A percentile compares a stretch with the other conserved stretches of the same genome.
phyloP scores from a whole-genome alignment of 2,797 vertebrate species.

The Lepus townsendii region DNA sequence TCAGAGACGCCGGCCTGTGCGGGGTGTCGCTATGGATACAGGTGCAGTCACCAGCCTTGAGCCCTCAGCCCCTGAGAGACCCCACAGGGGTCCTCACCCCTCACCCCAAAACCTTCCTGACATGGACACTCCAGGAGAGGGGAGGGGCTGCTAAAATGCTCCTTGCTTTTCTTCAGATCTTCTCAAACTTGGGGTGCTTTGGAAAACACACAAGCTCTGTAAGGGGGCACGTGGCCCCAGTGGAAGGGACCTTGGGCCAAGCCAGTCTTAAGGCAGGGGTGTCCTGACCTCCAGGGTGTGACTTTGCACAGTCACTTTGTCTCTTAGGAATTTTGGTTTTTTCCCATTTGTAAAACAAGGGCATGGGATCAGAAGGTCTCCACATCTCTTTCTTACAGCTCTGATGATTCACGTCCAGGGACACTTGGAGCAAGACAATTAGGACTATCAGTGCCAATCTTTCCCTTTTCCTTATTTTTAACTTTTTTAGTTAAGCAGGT shows the following conservation, averaged over 20 bases:
- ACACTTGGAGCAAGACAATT: neutral
- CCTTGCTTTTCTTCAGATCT: no score
- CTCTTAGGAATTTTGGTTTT: neutral
- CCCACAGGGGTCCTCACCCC: accelerated
- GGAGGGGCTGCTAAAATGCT: accelerated
- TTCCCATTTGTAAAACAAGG: neutral
- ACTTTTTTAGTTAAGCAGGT: neutral
- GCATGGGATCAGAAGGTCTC: neutral
- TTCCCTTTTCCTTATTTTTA: neutral
- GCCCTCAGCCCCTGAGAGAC: neutral
- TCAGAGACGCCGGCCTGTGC: no score
- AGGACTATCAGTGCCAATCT: neutral
- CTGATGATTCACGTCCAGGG: accelerated
- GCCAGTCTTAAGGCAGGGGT: neutral
- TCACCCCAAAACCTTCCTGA: no score
- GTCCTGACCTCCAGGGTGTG: neutral
- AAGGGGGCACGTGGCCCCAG: neutral
- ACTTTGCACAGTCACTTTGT: neutral
- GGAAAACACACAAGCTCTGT: neutral
- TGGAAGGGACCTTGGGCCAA: accelerated
- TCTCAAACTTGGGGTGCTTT: accelerated
- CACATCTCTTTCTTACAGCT: neutral
- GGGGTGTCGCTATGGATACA: neutral
- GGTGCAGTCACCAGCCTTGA: neutral
- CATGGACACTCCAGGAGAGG: neutral